A percentile compares a stretch with the other conserved stretches of the same genome.
phyloP scores from a whole-genome alignment of 2,888 invertebrate species.

The Phlogophora meticulosa region DNA sequence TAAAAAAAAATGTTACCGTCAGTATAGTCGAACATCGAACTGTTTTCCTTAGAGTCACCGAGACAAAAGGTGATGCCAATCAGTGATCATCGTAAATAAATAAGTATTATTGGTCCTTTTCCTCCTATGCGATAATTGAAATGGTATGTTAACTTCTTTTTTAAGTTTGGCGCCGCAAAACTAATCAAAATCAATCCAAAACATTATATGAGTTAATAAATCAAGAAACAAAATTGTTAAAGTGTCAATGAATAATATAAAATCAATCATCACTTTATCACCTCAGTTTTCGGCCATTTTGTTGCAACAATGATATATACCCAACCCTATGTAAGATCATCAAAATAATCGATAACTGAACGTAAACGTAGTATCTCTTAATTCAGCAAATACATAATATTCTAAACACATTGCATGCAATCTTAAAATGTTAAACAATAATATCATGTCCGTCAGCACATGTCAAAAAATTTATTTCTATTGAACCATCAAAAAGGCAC shows the following conservation, averaged over 20 bases:
- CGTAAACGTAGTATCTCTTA: no score
- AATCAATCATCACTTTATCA: constrained; percentile 2
- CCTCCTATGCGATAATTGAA: constrained; percentile 2
- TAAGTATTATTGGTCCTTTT: constrained; percentile 9
- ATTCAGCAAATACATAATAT: no score
- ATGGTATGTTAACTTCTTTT: constrained; percentile 1
- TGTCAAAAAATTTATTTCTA: no score
- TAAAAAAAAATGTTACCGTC: background rate
- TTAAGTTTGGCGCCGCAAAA: constrained; percentile 6
- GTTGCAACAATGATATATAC: background rate
- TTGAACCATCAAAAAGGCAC: no score
- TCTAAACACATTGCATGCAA: no score
- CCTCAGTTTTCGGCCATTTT: background rate
- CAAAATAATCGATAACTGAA: background rate
- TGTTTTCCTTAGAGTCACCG: constrained; percentile 1
- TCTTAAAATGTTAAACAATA: no score
- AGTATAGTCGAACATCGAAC: background rate
- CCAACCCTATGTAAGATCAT: background rate
- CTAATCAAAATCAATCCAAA: constrained; percentile 19
- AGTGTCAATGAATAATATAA: background rate
- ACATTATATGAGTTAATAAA: constrained; percentile 17
- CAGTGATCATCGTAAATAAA: constrained; percentile 31
- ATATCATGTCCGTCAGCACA: no score
- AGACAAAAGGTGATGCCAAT: constrained; percentile 29
- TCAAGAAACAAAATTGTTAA: background rate